A percentile compares a stretch with the other conserved stretches of the same genome.
phyloP scores from a whole-genome alignment of 2,113 vertebrate genomes.

The Clarias batrachus region DNA sequence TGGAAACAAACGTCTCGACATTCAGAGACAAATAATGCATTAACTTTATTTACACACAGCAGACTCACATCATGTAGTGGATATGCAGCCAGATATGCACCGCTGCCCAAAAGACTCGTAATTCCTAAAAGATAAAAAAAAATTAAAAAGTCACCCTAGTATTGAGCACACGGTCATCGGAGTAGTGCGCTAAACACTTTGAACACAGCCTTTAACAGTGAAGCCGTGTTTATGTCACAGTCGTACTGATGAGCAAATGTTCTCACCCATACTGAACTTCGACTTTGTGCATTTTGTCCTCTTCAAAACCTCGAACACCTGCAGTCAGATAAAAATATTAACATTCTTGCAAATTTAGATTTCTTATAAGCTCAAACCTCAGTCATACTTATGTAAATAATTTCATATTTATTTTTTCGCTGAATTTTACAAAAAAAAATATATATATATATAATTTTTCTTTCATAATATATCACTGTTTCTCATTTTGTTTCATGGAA shows the following conservation, averaged over 20 bases:
- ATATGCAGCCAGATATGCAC: constrained; percentile 91
- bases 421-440: neutral
- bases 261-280: constrained; percentile 96
- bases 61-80: constrained; percentile 93
- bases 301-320: constrained; percentile 96
- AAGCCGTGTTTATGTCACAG: neutral
- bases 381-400: neutral
- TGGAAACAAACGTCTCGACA: neutral
- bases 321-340: neutral
- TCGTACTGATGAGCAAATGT: neutral
- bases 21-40: neutral
- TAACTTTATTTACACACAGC: neutral
- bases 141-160: neutral
- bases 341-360: neutral
- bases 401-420: neutral
- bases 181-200: neutral
- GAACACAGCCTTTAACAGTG: neutral
- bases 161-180: neutral
- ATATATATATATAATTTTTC: no score
- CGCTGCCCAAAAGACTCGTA: constrained; percentile 91
- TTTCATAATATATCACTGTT: no score
- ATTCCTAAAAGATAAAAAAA: constrained; percentile 75
- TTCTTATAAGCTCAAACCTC: neutral
- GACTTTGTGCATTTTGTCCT: constrained; percentile 91
- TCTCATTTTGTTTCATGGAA: no score